Evolutionary conservation across 2,888 invertebrate species (phyloP).

Genomic region (Drosophila vallismaia): DNA sequence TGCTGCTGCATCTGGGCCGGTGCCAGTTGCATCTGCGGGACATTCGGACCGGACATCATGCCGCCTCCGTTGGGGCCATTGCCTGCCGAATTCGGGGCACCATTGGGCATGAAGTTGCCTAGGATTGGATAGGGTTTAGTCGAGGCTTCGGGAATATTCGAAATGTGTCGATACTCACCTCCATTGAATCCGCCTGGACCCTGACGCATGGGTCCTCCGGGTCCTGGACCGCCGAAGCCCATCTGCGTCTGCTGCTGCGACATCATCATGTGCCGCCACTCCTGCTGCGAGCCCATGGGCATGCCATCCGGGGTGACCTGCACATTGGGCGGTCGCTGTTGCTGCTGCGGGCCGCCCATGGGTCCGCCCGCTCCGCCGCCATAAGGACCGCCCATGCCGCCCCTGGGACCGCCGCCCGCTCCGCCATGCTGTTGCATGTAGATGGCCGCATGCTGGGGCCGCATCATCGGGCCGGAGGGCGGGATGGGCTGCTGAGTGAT

Average conservation of each 20-base stretch:
- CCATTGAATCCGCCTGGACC: conserved; percentile 82
- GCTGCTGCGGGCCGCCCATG: conserved; percentile 84
- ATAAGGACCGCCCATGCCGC: conserved; percentile 77
- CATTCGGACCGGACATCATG: conserved; percentile 79
- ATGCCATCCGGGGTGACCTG: conserved; percentile 86
- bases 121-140: not conserved
- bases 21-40: conserved; percentile 82
- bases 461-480: conserved; percentile 89
- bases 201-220: conserved; percentile 81
- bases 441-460: conserved; percentile 86
- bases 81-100: conserved; percentile 61
- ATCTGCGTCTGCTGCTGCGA: conserved; percentile 84
- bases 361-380: conserved; percentile 82
- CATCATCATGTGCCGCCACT: conserved; percentile 85
- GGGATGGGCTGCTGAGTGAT: conserved; percentile 90
- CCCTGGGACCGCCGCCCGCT: conserved; percentile 80
- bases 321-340: conserved; percentile 86
- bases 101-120: conserved; percentile 82
- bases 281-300: conserved; percentile 84
- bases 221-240: conserved; percentile 72
- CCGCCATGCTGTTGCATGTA: conserved; percentile 85
- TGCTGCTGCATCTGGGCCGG: conserved; percentile 86
- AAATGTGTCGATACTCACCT: conserved; percentile 53
- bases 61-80: conserved; percentile 61
- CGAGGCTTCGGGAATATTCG: not conserved